These are phyloP conservation scores for Tympanuchus pallidicinctus DNA, from an alignment of 2,113 vertebrate species.

Conservation along the genomic window DNA sequence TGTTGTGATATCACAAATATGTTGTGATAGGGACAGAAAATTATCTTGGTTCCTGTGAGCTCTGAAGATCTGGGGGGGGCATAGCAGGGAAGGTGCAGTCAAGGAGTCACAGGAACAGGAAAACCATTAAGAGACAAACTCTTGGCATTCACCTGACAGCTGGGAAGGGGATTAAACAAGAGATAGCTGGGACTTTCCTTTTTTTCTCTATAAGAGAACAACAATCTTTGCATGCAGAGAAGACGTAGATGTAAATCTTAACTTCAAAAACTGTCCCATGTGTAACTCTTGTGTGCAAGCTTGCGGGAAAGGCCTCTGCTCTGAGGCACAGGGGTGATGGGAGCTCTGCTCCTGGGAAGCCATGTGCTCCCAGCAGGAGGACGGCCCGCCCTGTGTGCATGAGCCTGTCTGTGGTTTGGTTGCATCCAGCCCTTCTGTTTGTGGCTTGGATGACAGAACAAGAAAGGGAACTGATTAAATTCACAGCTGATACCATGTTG, in stretches of 20 bases:
- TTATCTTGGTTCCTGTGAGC: not conserved
- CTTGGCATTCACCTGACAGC: not conserved
- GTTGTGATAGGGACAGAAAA: not conserved
- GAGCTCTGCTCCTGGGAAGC: not conserved
- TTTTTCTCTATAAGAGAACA: not conserved
- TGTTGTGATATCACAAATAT: not conserved
- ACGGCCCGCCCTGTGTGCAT: not conserved
- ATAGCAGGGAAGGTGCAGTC: not conserved
- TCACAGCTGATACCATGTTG: conserved; percentile 45
- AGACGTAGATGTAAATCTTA: not conserved
- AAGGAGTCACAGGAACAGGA: not conserved
- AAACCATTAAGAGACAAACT: not conserved
- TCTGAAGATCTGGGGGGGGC: not conserved
- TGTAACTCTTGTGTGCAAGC: not conserved
- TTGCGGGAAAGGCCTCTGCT: rapidly evolving
- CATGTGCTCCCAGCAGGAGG: not conserved
- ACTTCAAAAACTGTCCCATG: not conserved
- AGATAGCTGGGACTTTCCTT: not conserved
- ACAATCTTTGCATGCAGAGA: not conserved
- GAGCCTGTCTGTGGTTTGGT: not conserved
- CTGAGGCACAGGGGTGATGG: not conserved
- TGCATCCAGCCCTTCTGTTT: conserved; percentile 2
- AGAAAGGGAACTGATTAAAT: conserved; percentile 51
- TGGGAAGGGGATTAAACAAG: not conserved
- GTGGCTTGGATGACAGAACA: not conserved